Base-by-base conservation (phyloP, 2,113 vertebrate species). In the Rhegmatorhina hoffmannsi region DNA sequence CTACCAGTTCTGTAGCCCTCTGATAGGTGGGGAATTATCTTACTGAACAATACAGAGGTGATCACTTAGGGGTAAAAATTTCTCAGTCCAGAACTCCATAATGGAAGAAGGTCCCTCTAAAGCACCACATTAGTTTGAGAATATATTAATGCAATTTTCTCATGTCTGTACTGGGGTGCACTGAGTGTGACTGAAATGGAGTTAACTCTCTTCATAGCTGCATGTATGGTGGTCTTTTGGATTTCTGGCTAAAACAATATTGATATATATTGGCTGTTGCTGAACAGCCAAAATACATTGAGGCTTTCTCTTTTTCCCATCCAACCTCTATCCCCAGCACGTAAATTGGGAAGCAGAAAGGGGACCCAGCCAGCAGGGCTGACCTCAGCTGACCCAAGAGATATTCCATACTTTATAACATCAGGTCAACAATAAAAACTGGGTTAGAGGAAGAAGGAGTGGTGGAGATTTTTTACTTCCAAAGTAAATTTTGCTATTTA, bases 1-100 rank as follows among this genome's bases (percentile, higher is more conserved):
- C 15, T 79, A 29, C 18, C 53, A 40, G 55, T 73, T 78, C 17
- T 63, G 6, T 40, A 56, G 31, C 13, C 6, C 4, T 83, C 44
- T 60, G 64, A 49, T 3, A 15, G 68, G 20, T 62, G 7, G 33
- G 47, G 73, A 83, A 52, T 67, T 62, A 40, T 56, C 25, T 62
- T 78, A 46, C 12, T 40, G 21, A 73, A 62, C 3, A 13, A 68
- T 24, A 68, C 3, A 20, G 25, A 9, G 9, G 7, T 0, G 1
- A 28, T 17, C 0, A 2, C 15, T 40, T 53, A 87, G 29, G 36
- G 28, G 25, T 50, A 38, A 58, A 24, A 18, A 16, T 78, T 52
- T 63, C 59, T 72, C 0, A 0, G 17, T 56, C 24, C 59, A 87
- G 28, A 83, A 34, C 46, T 78, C 49, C 43, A 33, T 40, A 58